Percentiles rank a stretch among this genome's conserved stretches.
phyloP scores from a whole-genome alignment of 2,888 invertebrate species.

The Orthosia incerta region DNA sequence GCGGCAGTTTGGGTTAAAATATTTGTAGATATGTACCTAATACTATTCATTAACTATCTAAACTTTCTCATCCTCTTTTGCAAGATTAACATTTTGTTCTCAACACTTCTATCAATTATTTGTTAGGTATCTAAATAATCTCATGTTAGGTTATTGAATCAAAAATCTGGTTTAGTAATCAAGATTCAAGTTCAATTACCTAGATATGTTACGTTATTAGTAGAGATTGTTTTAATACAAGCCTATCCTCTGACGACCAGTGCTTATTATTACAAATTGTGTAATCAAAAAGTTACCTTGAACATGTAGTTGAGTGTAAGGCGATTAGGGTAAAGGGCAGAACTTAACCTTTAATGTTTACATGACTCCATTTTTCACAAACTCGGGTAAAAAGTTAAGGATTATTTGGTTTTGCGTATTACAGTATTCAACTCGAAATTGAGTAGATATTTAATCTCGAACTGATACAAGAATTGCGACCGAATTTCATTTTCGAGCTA shows the following conservation, averaged over 20 bases:
- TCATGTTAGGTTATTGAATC: background rate
- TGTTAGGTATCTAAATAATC: background rate
- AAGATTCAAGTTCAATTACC: too few relatives aligned
- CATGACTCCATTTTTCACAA: too few relatives aligned
- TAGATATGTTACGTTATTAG: slow-evolving; percentile 6
- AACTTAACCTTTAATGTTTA: background rate
- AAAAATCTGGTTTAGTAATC: slow-evolving; percentile 2
- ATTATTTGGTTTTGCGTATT: background rate
- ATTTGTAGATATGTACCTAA: too few relatives aligned
- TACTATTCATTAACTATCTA: too few relatives aligned
- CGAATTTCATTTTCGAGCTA: too few relatives aligned
- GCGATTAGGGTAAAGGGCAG: background rate
- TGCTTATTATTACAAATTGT: background rate
- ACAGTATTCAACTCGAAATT: background rate
- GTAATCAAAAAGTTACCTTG: slow-evolving; percentile 7
- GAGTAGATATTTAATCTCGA: too few relatives aligned
- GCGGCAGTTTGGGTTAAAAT: too few relatives aligned
- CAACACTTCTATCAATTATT: too few relatives aligned
- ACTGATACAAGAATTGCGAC: too few relatives aligned
- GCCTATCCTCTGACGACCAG: background rate
- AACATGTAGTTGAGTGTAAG: background rate
- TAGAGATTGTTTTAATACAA: background rate
- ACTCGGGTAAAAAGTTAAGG: background rate
- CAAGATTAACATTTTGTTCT: too few relatives aligned
- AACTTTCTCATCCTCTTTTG: too few relatives aligned